phyloP scores from a whole-genome alignment of 2,888 invertebrate genomes.

The Agrochola lota region DNA sequence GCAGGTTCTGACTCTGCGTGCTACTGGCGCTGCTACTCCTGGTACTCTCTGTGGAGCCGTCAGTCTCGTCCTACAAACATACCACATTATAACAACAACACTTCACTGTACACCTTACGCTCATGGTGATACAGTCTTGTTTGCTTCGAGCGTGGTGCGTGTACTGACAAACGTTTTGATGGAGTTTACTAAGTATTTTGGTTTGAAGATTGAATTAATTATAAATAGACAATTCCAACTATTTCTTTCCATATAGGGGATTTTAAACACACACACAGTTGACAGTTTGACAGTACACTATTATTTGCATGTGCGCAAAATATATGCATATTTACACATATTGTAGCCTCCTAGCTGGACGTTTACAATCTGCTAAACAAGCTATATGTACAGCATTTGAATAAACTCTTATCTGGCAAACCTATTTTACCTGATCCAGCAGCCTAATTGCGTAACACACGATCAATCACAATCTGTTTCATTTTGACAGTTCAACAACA shows the following conservation, averaged over 20 bases:
- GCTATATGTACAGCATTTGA: neutral
- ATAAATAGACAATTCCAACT: neutral
- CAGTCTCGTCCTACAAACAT: constrained; percentile 91
- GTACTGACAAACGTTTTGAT: constrained; percentile 45
- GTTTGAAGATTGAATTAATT: neutral
- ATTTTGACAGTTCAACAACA: no score
- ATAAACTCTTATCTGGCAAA: neutral
- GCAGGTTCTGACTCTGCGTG: constrained; percentile 86
- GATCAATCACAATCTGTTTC: no score
- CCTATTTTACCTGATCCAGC: neutral
- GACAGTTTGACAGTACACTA: constrained; percentile 40
- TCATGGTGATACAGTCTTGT: constrained; percentile 28
- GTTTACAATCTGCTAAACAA: constrained; percentile 30
- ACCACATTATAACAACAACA: constrained; percentile 25
- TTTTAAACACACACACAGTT: neutral
- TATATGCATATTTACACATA: constrained; percentile 42
- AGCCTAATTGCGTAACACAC: no score
- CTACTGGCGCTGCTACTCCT: constrained; percentile 85
- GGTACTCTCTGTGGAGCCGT: constrained; percentile 87
- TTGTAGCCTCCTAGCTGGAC: constrained; percentile 32
- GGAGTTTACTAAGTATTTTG: neutral
- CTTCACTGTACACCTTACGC: constrained; percentile 28
- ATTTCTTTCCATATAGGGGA: no score
- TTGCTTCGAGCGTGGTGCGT: constrained; percentile 43
- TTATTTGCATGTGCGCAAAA: constrained; percentile 40